These are phyloP conservation scores for Mastigias papua DNA, from an alignment of 30 jellyfish, hydroid and myxozoan genomes.

Conservation along the genomic window DNA sequence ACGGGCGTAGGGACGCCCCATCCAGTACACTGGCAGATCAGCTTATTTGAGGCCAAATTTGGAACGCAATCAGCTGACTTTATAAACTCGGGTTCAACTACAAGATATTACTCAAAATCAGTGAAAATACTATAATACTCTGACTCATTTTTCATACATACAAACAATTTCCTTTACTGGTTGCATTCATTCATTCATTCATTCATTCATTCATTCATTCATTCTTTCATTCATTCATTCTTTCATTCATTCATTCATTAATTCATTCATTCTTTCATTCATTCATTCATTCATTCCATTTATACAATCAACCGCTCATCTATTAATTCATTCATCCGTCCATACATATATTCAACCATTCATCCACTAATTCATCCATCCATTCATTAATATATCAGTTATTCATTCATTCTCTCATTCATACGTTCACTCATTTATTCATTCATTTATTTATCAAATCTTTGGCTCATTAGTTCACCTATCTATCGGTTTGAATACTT, in stretches of 20 bases:
- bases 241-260: background rate
- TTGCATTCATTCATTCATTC: conserved; percentile 9
- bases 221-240: conserved; percentile 11
- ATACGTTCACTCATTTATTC: too few species aligned
- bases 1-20: conserved; percentile 58
- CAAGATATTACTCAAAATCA: too few species aligned
- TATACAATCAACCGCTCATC: background rate
- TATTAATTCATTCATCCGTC: background rate
- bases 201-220: conserved; percentile 17
- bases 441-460: too few species aligned
- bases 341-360: too few species aligned
- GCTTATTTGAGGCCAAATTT: background rate
- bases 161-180: too few species aligned
- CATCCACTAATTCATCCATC: too few species aligned
- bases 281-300: background rate
- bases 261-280: background rate
- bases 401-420: too few species aligned
- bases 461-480: too few species aligned
- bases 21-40: conserved; percentile 60
- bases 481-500: too few species aligned
- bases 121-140: too few species aligned
- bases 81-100: conserved; percentile 59
- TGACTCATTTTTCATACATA: too few species aligned
- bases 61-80: conserved; percentile 58
- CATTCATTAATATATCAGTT: too few species aligned